These are phyloP conservation scores for Linurgus olivaceus DNA, from an alignment of 2,797 vertebrate species.

Conservation along the genomic window DNA sequence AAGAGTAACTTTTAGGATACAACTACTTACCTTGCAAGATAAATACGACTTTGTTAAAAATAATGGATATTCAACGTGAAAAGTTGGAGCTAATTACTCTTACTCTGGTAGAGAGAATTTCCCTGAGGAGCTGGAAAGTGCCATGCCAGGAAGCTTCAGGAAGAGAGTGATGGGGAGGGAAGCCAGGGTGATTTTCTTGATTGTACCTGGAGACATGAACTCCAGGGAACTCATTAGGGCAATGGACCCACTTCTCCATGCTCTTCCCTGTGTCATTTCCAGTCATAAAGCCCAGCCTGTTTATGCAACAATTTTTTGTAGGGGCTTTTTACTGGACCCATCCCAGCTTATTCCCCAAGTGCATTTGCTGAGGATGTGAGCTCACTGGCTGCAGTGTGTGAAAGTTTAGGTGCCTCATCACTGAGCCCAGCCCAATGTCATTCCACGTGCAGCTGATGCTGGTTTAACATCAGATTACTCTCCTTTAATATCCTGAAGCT, in stretches of 20 bases:
- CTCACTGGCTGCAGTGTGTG: fast-evolving
- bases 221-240: neutral
- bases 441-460: neutral
- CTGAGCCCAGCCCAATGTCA: neutral
- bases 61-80: neutral
- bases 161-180: neutral
- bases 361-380: neutral
- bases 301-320: neutral
- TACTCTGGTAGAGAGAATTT: neutral
- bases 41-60: neutral
- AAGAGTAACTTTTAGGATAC: neutral
- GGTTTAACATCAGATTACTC: neutral
- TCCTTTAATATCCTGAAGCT: neutral
- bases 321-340: neutral
- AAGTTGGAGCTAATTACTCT: neutral
- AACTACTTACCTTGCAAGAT: neutral
- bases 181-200: neutral
- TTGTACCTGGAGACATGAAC: neutral
- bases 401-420: neutral
- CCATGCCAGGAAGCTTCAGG: neutral
- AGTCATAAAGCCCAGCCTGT: neutral
- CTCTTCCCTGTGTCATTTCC: neutral
- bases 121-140: neutral
- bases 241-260: neutral
- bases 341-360: neutral